Evolutionary conservation across 2,888 invertebrate species (phyloP).

Genomic region (Siphlonurus alternatus): DNA sequence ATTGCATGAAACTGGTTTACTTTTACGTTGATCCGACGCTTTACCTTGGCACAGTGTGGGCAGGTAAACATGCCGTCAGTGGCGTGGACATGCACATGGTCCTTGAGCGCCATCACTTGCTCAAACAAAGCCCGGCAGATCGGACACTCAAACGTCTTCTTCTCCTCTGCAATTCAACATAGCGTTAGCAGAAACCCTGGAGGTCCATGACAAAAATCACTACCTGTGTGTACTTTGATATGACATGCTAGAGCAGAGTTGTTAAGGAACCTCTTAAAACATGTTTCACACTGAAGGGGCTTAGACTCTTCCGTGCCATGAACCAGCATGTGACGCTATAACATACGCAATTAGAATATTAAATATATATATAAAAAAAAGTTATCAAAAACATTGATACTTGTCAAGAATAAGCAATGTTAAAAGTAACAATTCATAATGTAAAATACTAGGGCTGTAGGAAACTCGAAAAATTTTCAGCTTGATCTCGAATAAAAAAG

Average conservation of each 20-base stretch:
- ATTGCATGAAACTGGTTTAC: no score
- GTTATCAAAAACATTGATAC: no score
- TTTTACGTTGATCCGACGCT: no score
- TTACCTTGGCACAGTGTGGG: conserved; percentile 45
- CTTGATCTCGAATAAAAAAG: no score
- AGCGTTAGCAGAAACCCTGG: background rate
- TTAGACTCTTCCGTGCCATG: conserved; percentile 52
- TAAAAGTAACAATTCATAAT: no score
- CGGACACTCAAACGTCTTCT: conserved; percentile 49
- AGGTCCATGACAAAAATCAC: conserved; percentile 10
- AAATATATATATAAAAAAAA: background rate
- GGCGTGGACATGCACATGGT: conserved; percentile 46
- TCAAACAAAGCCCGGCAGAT: conserved; percentile 52
- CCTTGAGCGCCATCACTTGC: conserved; percentile 42
- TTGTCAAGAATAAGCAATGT: no score
- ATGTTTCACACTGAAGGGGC: conserved; percentile 45
- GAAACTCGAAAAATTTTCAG: no score
- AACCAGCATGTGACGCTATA: conserved; percentile 45
- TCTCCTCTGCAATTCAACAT: conserved; percentile 25
- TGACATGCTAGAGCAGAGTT: conserved; percentile 56
- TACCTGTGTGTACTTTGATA: conserved; percentile 45
- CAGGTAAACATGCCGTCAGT: conserved; percentile 47
- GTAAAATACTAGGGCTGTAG: no score
- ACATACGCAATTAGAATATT: conserved; percentile 18
- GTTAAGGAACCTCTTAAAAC: conserved; percentile 48